Conservation (phyloP, 2,888 invertebrate genomes). For the Stegophylla sp. region DNA sequence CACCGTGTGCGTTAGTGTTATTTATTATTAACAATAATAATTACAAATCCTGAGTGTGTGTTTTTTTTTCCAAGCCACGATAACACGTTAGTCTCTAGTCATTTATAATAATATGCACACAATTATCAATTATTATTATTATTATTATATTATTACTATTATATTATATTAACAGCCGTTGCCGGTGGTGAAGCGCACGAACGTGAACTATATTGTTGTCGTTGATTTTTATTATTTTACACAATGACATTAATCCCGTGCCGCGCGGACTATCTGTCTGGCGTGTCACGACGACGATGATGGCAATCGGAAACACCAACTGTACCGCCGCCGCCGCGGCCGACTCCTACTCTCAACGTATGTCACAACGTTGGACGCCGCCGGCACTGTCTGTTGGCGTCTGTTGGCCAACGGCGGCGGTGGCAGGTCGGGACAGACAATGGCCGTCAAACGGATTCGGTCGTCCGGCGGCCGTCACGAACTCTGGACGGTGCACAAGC, state of each 20-base stretch:
- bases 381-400: slow-evolving; percentile 24
- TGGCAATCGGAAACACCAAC: slow-evolving; percentile 6
- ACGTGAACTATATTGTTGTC: background rate
- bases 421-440: background rate
- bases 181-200: no score
- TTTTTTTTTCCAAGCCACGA: no score
- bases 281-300: slow-evolving; percentile 4
- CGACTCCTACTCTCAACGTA: slow-evolving; percentile 4
- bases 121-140: no score
- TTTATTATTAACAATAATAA: no score
- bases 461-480: slow-evolving; percentile 23
- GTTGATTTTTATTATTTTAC: background rate
- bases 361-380: slow-evolving; percentile 18
- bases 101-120: no score
- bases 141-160: no score
- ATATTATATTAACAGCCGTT: no score
- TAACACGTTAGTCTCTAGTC: no score
- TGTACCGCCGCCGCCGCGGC: background rate
- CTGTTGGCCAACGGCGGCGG: slow-evolving; percentile 16
- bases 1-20: no score
- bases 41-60: no score
- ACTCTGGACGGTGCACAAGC: slow-evolving; percentile 16
- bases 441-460: slow-evolving; percentile 34
- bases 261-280: background rate
- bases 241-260: background rate